These are phyloP conservation scores for Agrypnus murinus DNA, from an alignment of 2,888 invertebrate species.

Conservation along the genomic window DNA sequence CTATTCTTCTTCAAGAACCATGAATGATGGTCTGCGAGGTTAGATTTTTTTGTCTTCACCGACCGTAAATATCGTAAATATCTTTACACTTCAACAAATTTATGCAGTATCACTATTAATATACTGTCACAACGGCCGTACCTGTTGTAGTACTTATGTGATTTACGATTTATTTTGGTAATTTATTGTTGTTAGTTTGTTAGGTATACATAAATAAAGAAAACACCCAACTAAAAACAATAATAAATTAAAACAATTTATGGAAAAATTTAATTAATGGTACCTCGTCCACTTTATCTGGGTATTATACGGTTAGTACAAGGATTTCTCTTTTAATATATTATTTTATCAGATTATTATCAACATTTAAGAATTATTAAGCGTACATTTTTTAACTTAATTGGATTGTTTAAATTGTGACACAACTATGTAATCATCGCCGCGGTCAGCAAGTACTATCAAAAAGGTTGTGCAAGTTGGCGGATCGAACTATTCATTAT, in stretches of 20 bases:
- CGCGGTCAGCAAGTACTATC: too few species aligned
- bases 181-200: conserved; percentile 35
- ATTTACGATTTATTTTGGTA: conserved; percentile 46
- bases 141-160: conserved; percentile 35
- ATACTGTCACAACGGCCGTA: conserved; percentile 39
- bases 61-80: conserved; percentile 46
- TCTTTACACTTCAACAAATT: conserved; percentile 47
- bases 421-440: too few species aligned
- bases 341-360: too few species aligned
- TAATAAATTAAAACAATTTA: conserved; percentile 39
- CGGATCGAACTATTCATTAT: too few species aligned
- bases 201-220: conserved; percentile 39
- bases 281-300: conserved; percentile 26
- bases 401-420: too few species aligned
- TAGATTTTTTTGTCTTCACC: conserved; percentile 46
- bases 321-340: too few species aligned
- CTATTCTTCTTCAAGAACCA: conserved; percentile 48
- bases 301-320: too few species aligned
- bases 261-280: conserved; percentile 44
- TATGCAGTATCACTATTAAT: conserved; percentile 46
- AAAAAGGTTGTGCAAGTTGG: too few species aligned
- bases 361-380: too few species aligned
- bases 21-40: conserved; percentile 43
- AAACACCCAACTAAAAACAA: conserved; percentile 12
- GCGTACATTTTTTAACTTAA: too few species aligned